Evolutionary conservation across 1,140 invertebrate genomes (phyloP).

Genomic region (Nomia melanderi): DNA sequence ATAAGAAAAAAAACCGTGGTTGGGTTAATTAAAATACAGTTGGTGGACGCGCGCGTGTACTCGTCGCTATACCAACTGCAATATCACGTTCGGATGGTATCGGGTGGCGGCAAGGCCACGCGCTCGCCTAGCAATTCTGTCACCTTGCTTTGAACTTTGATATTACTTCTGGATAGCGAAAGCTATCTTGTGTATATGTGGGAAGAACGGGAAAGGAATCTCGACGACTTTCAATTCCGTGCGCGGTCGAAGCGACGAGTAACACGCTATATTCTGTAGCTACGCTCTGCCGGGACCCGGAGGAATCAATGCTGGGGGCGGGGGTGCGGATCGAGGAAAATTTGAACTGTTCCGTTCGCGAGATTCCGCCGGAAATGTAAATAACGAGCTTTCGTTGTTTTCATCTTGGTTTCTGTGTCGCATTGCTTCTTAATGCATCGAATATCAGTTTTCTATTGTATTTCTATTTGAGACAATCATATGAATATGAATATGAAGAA

Average conservation of each 20-base stretch:
- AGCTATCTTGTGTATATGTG: slow-evolving; percentile 10
- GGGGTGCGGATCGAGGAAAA: neutral
- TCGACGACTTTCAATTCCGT: slow-evolving; percentile 24
- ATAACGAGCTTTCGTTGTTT: neutral
- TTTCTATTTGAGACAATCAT: no score
- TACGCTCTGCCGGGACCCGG: no score
- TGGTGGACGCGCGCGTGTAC: neutral
- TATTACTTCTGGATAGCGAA: slow-evolving; percentile 48
- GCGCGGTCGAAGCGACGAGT: neutral
- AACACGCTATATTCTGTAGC: slow-evolving; percentile 7
- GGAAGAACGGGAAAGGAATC: slow-evolving; percentile 19
- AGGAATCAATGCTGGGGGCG: neutral
- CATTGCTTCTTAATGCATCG: no score
- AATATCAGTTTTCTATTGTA: no score
- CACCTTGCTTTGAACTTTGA: slow-evolving; percentile 47
- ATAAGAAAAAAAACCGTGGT: neutral
- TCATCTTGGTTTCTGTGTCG: no score
- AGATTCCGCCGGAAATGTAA: neutral
- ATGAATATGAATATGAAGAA: no score
- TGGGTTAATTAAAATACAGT: slow-evolving; percentile 30
- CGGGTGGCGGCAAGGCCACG: neutral
- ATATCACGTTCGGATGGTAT: slow-evolving; percentile 32
- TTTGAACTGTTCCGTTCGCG: neutral
- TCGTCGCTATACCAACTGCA: neutral
- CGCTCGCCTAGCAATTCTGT: slow-evolving; percentile 29